Base-by-base conservation (phyloP, 1,140 invertebrate genomes). In the Episyrphus balteatus region DNA sequence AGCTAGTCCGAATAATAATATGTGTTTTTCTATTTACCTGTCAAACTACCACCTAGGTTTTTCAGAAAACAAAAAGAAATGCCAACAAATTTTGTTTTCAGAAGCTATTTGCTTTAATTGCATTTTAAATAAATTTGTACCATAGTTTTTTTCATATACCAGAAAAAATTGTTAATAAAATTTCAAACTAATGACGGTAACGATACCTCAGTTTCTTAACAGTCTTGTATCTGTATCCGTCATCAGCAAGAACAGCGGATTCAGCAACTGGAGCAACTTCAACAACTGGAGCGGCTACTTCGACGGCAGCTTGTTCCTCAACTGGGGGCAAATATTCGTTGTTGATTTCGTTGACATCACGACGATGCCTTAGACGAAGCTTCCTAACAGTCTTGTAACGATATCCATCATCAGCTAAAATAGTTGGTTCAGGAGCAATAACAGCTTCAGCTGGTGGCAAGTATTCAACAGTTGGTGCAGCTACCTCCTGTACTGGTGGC, bases 271-370 rank as follows among this genome's bases (percentile, higher is more conserved):
- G 49, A 9, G 50, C 43, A 13, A 26, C 50, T 1, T 32, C 36
- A 3, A 39, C 46, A 21, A 51, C 5, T 0, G 44, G 39, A 14
- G 26, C 3, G 0, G 50, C 34, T 2, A 33, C 52, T 15, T 58
- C 51, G 36, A 46, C 34, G 8, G 17, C 51, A 56, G 53, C 54
- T 41, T 41, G 39, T 55, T 52, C 58, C 41, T 59, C 57, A 2
- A 47, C 14, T 0, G 59, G 54, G 11, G 58, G 58, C 41, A 61
- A 49, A 26, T 61, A 61, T 1, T 61, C 59, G 30, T 58, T 58
- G 38, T 51, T 42, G 2, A 58, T 46, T 41, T 57, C 56, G 1
- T 55, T 51, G 0, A 61, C 59, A 46, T 61, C 59, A 11, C 59
- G 59, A 3, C 59, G 57, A 2, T 59, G 54, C 6, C 57, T 54